These are phyloP conservation scores for Agrochola lychnidis DNA, from an alignment of 2,888 invertebrate genomes.

Conservation along the genomic window DNA sequence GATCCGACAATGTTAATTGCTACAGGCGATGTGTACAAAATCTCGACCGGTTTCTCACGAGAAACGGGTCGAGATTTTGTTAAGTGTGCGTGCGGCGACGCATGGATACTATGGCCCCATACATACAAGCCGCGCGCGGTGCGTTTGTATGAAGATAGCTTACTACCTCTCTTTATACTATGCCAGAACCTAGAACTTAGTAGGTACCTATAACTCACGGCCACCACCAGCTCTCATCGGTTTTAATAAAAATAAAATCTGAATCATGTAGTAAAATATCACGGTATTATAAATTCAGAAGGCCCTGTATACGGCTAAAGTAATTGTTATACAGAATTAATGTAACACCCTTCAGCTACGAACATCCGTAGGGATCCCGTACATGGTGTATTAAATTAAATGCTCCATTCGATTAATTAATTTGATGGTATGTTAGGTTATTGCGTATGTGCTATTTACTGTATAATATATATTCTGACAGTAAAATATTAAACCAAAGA, in stretches of 20 bases:
- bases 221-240: background rate
- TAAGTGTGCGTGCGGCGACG: too few species aligned
- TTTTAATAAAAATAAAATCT: constrained; percentile 43
- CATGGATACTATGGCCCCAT: too few species aligned
- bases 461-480: constrained; percentile 15
- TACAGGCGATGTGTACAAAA: too few species aligned
- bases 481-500: background rate
- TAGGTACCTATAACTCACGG: background rate
- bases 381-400: constrained; percentile 57
- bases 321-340: constrained; percentile 60
- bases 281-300: constrained; percentile 53
- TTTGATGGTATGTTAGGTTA: constrained; percentile 45
- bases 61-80: too few species aligned
- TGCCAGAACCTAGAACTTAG: background rate
- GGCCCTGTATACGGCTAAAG: constrained; percentile 32
- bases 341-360: constrained; percentile 54
- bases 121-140: too few species aligned
- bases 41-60: too few species aligned
- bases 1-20: too few species aligned
- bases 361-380: constrained; percentile 60
- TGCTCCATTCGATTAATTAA: constrained; percentile 58
- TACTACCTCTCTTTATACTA: too few species aligned
- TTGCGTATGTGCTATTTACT: constrained; percentile 26
- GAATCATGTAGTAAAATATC: constrained; percentile 32
- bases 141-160: too few species aligned